These are phyloP conservation scores for Linepithema humile DNA, from an alignment of 1,140 invertebrate species.

Conservation along the genomic window DNA sequence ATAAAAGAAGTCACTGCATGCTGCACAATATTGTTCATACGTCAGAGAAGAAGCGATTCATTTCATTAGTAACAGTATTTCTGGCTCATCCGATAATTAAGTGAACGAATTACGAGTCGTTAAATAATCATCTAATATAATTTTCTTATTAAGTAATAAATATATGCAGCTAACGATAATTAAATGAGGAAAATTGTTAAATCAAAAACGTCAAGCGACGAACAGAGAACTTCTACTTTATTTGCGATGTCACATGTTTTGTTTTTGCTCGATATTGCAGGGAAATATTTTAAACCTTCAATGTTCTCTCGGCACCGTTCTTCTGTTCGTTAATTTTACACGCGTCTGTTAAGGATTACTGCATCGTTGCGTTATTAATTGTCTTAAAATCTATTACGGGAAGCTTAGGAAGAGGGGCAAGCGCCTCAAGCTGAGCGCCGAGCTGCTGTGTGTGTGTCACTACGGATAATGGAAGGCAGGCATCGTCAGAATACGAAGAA, in stretches of 20 bases:
- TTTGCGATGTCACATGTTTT: background rate
- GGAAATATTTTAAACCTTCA: background rate
- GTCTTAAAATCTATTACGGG: background rate
- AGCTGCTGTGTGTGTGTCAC: background rate
- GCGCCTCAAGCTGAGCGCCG: background rate
- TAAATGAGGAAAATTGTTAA: background rate
- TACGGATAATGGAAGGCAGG: constrained; percentile 11
- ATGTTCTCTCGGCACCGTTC: background rate
- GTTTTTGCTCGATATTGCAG: background rate
- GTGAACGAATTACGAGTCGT: too few relatives aligned
- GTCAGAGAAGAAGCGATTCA: too few relatives aligned
- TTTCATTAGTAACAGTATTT: too few relatives aligned
- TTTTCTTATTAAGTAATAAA: too few relatives aligned
- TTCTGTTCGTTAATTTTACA: background rate
- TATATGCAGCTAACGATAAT: background rate
- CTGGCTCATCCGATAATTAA: too few relatives aligned
- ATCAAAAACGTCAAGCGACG: background rate
- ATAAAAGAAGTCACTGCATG: background rate
- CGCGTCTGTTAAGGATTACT: background rate
- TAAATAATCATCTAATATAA: too few relatives aligned
- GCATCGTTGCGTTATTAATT: background rate
- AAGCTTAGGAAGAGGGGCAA: background rate
- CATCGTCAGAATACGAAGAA: constrained; percentile 31
- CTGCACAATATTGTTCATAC: background rate
- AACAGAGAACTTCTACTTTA: background rate